Conservation (phyloP, 2,888 invertebrate genomes). For the Drosophila vallismaia region DNA sequence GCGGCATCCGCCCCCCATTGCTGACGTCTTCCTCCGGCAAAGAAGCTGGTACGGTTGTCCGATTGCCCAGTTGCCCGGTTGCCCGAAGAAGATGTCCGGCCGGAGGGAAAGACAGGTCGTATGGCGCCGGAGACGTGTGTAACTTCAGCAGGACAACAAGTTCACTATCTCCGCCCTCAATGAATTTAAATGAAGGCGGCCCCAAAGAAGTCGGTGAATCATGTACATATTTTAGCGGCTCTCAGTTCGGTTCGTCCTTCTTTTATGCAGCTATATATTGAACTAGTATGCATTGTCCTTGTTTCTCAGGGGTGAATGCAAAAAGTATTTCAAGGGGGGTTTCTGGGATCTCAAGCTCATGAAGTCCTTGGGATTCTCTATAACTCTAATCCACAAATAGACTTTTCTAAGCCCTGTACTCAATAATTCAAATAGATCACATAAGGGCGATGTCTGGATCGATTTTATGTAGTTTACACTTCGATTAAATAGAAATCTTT, state of each 20-base stretch:
- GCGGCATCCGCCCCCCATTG: conserved; percentile 36
- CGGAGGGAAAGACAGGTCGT: conserved; percentile 14
- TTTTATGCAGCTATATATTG: conserved; percentile 22
- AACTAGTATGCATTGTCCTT: conserved; percentile 27
- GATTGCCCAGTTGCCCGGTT: neutral
- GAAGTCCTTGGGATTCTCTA: neutral
- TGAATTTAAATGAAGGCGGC: conserved; percentile 70
- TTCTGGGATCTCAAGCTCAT: neutral
- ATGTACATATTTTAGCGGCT: conserved; percentile 71
- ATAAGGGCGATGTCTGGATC: no score
- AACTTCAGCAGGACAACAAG: conserved; percentile 43
- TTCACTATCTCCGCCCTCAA: conserved; percentile 35
- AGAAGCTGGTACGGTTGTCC: neutral
- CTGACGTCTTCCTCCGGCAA: conserved; percentile 27
- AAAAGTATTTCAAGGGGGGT: neutral
- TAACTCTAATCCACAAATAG: neutral
- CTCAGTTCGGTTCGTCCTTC: conserved; percentile 27
- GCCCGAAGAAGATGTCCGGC: neutral
- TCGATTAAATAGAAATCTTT: no score
- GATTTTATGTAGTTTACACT: no score
- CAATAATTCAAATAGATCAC: no score
- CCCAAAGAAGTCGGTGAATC: conserved; percentile 57
- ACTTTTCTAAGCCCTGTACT: neutral
- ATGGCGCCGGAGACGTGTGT: conserved; percentile 44
- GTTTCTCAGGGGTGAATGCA: conserved; percentile 11